Conservation (phyloP, 2,888 invertebrate genomes). For the Ptychoptera albimana region DNA sequence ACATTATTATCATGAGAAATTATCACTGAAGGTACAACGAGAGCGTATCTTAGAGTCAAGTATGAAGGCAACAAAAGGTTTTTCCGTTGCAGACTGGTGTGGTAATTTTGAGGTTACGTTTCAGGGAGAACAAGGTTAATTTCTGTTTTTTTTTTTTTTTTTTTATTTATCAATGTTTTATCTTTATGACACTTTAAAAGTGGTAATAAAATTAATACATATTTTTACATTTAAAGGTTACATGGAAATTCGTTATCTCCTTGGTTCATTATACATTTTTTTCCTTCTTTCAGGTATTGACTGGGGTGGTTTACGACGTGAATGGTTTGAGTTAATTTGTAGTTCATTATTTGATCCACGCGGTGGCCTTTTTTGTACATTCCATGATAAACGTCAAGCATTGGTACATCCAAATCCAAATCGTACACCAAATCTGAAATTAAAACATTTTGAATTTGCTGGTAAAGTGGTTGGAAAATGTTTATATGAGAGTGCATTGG, state of each 20-base stretch:
- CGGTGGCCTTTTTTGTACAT: constrained; percentile 67
- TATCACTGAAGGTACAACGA: constrained; percentile 65
- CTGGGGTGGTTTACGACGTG: constrained; percentile 85
- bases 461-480: constrained; percentile 91
- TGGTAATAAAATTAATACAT: no score
- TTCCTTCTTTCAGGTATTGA: constrained; percentile 50
- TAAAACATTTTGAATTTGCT: constrained; percentile 84
- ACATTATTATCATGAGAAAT: constrained; percentile 73
- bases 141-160: background rate
- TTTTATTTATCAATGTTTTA: background rate
- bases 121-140: constrained; percentile 77
- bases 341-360: constrained; percentile 72
- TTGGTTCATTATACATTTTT: no score
- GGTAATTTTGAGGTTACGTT: constrained; percentile 85
- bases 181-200: background rate
- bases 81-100: constrained; percentile 83
- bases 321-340: constrained; percentile 89
- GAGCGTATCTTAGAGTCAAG: constrained; percentile 67
- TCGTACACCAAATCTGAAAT: constrained; percentile 58
- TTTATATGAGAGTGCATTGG: constrained; percentile 82
- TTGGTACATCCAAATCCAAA: constrained; percentile 79
- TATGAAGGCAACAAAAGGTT: constrained; percentile 73
- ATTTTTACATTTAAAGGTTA: background rate
- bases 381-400: constrained; percentile 73
- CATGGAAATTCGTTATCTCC: background rate